Conservation (phyloP, 2,113 vertebrate genomes). For the Sisor rabdophorus region DNA sequence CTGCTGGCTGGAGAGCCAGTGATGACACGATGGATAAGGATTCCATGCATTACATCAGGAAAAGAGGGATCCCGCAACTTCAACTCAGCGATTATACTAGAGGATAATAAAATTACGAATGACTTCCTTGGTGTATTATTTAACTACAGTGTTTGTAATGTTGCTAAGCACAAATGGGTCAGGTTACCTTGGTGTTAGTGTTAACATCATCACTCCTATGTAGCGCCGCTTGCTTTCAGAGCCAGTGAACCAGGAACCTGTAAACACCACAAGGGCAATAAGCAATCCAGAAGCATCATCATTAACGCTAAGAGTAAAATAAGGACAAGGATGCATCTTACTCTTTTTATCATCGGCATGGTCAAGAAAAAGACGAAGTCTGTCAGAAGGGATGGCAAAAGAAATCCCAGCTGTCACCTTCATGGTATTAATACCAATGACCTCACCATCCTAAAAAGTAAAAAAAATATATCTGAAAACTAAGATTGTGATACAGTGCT, state of each 20-base stretch:
- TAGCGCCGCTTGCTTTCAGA: slow-evolving; percentile 76
- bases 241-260: slow-evolving; percentile 77
- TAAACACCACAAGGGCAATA: not conserved
- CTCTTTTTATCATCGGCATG: slow-evolving; percentile 74
- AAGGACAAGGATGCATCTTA: slow-evolving; percentile 58
- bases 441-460: slow-evolving; percentile 84
- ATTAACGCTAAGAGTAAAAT: not conserved
- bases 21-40: slow-evolving; percentile 90
- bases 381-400: slow-evolving; percentile 92
- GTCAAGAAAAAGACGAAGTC: slow-evolving; percentile 78
- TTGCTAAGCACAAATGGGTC: not conserved
- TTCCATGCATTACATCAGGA: slow-evolving; percentile 81
- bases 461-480: not conserved
- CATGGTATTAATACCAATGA: slow-evolving; percentile 97
- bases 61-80: slow-evolving; percentile 83
- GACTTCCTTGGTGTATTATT: not conserved
- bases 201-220: slow-evolving; percentile 95
- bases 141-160: not conserved
- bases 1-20: slow-evolving; percentile 82
- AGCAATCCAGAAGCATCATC: not conserved
- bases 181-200: slow-evolving; percentile 82
- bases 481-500: not conserved
- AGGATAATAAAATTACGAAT: not conserved
- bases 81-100: slow-evolving; percentile 85
- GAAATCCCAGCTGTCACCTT: slow-evolving; percentile 96